Base-by-base conservation (phyloP, 2,113 vertebrate genomes). In the Leucopternis melanops region DNA sequence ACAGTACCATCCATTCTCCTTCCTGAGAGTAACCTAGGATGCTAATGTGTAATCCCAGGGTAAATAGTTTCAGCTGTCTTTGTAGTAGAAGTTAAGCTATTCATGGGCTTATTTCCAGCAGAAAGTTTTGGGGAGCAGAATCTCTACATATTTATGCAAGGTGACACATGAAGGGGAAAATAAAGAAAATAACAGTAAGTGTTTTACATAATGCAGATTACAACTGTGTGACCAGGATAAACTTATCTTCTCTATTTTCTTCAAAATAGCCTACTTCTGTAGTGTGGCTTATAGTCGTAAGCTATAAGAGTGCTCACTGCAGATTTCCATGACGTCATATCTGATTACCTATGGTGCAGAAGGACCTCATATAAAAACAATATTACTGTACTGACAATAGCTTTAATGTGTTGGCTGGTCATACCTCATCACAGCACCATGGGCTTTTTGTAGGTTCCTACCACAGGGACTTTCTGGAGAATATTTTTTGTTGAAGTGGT, bases 361-460 rank as follows among this genome's bases (percentile, higher is more conserved):
- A 71, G 13, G 42, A 50, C 4, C 8, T 62, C 27, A 1, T 21
- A 16, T 8, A 26, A 78, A 55, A 59, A 8, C 11, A 82, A 47
- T 3, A 38, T 65, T 69, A 49, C 22, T 65, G 23, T 26, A 54
- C 16, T 17, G 26, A 32, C 45, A 49, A 3, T 50, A 31, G 4
- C 16, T 75, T 63, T 47, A 58, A 26, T 47, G 29, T 32, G 8
- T 70, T 89, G 27, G 8, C 23, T 5, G 6, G 20, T 80, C 27
- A 5, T 81, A 57, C 5, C 27, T 5, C 15, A 12, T 45, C 61
- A 52, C 8, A 42, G 8, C 11, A 61, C 31, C 0, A 0, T 27
- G 27, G 36, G 17, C 15, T 80, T 71, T 67, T 67, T n/a, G 59
- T n/a, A 19, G 7, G 8, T 69, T 92, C 14, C 40, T 69, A 11